Evolutionary conservation across 2,797 vertebrate genomes (phyloP).

Genomic region (Hypotaenidia philippensis): DNA sequence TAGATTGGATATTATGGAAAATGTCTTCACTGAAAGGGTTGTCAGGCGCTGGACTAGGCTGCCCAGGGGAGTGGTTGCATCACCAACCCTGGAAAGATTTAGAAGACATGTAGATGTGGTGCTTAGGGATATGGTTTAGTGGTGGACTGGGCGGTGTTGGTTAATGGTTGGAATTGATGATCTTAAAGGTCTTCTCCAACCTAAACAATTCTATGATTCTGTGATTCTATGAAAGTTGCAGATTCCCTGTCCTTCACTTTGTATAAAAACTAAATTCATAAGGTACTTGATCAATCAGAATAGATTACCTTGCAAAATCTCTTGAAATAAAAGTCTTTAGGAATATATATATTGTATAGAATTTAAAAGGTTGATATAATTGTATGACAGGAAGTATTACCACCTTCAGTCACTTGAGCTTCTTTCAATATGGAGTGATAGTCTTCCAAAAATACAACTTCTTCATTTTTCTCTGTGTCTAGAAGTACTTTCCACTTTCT

Average conservation of each 20-base stretch:
- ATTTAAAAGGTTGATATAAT: background rate
- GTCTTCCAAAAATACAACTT: background rate
- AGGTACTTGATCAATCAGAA: background rate
- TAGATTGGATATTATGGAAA: too few species aligned
- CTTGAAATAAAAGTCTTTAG: background rate
- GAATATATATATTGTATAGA: background rate
- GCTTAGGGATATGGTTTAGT: too few species aligned
- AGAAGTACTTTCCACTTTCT: background rate
- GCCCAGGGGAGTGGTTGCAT: too few species aligned
- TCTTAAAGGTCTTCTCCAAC: too few species aligned
- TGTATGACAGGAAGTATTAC: background rate
- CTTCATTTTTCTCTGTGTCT: background rate
- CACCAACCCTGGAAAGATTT: too few species aligned
- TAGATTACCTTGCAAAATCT: background rate
- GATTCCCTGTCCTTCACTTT: background rate
- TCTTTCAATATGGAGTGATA: background rate
- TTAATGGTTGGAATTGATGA: too few species aligned
- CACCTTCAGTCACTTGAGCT: background rate
- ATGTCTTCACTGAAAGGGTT: too few species aligned
- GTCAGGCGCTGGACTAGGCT: too few species aligned
- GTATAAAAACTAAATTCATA: background rate
- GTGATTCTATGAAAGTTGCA: background rate
- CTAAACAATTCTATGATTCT: too few species aligned
- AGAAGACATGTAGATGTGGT: too few species aligned
- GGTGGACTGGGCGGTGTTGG: too few species aligned